Base-by-base conservation (phyloP, 2,888 invertebrate species). In the Drosophila suboccidentalis region DNA sequence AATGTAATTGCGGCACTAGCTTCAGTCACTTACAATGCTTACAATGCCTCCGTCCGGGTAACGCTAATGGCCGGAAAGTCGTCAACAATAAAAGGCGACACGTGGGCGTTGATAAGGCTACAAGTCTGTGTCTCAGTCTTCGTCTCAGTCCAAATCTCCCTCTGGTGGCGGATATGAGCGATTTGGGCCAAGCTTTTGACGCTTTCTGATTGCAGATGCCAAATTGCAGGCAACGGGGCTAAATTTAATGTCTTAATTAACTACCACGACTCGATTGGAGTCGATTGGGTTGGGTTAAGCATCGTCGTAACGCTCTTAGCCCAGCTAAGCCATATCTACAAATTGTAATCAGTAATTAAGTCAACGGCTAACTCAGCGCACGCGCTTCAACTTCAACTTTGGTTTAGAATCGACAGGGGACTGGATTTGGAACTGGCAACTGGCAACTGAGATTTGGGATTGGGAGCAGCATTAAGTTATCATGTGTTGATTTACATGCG, bases 271-370 rank as follows among this genome's bases (percentile, higher is more conserved):
- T 34, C 50, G 60, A 72, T 77, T 64, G 62, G 15, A 51, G 41
- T 51, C 44, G 53, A 34, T 60, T 61, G 61, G 66, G 32, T 58
- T 70, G 44, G 62, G 54, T 49, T 34, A 34, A 44, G 50, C 53
- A 54, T 55, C 62, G 19, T 17, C 41, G 22, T 6, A 22, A 15
- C 9, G 62, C 61, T 51, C 50, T 43, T 32, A 47, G 49, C 49
- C 32, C 29, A 38, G 26, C 39, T 26, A 19, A 59, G 82, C 73
- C 77, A 83, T 90, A 91, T 91, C 90, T 83, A 73, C 80, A 87
- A 90, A 87, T 88, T 84, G 88, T 91, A 86, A 91, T 91, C 90
- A 91, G 91, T 88, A 91, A 91, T 91, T 91, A 91, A 91, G 83
- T 76, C 70, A 43, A 61, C 66, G 65, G 44, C 71, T 71, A 76